These are phyloP conservation scores for Hephaestus fuliginosus DNA, from an alignment of 2,797 vertebrate species.

Conservation along the genomic window DNA sequence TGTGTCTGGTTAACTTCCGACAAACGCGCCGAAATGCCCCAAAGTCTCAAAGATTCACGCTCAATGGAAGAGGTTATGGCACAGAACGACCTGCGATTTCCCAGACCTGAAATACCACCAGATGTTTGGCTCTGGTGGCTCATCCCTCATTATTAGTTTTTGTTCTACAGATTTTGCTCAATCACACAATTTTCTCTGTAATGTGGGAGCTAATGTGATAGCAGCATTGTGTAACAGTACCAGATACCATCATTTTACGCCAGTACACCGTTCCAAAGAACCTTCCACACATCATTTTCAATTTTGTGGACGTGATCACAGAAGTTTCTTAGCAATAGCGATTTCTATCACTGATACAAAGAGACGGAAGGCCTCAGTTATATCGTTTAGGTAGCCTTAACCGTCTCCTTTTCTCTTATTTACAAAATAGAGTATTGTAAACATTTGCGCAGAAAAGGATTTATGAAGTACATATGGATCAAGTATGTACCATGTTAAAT, in stretches of 20 bases:
- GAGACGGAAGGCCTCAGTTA: neutral
- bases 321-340: slow-evolving; percentile 17
- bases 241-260: slow-evolving; percentile 1
- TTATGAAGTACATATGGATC: neutral
- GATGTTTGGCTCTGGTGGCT: slow-evolving; percentile 49
- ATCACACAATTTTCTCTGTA: slow-evolving; percentile 26
- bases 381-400: neutral
- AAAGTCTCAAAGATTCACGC: slow-evolving; percentile 58
- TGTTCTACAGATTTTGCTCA: slow-evolving; percentile 26
- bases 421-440: neutral
- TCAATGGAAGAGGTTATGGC: slow-evolving; percentile 55
- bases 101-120: slow-evolving; percentile 58
- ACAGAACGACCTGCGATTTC: slow-evolving; percentile 62
- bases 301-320: slow-evolving; percentile 8
- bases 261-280: slow-evolving; percentile 12
- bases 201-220: slow-evolving; percentile 18
- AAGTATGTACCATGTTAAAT: neutral
- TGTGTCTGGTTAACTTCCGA: slow-evolving; percentile 82
- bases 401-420: neutral
- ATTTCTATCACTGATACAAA: neutral
- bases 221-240: slow-evolving; percentile 32
- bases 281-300: slow-evolving; percentile 24
- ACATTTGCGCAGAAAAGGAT: neutral
- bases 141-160: slow-evolving; percentile 35
- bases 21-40: slow-evolving; percentile 73